phyloP scores from a whole-genome alignment of 2,113 vertebrate species.

The Ictalurus furcatus region DNA sequence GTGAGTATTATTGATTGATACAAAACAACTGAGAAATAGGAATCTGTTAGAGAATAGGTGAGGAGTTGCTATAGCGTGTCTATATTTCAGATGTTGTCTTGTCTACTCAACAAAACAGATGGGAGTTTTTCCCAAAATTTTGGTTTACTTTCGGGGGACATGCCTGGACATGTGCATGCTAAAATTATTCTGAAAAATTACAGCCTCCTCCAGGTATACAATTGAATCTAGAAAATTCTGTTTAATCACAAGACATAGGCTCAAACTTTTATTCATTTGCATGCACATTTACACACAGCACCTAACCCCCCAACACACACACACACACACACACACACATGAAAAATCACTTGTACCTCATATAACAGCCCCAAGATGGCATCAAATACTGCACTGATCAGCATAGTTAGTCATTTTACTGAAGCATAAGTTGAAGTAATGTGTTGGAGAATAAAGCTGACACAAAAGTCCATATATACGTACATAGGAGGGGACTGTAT shows the following conservation, averaged over 20 bases:
- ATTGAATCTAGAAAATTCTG: background rate
- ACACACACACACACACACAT: background rate
- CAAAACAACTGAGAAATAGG: background rate
- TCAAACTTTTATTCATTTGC: background rate
- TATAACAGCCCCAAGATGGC: conserved; percentile 30
- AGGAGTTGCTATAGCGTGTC: background rate
- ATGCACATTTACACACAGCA: background rate
- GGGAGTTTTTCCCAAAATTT: background rate
- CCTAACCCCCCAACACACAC: background rate
- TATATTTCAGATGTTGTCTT: background rate
- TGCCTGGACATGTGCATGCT: background rate
- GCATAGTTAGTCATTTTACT: background rate
- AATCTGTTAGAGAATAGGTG: background rate
- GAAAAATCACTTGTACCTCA: conserved; percentile 6
- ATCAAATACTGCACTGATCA: conserved; percentile 12
- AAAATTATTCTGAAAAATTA: background rate
- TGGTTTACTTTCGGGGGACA: background rate
- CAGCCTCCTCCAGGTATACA: background rate
- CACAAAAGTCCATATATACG: no score
- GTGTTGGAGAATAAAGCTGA: background rate
- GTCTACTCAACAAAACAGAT: background rate
- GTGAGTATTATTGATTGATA: background rate
- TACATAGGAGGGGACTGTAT: no score
- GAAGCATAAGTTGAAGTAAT: background rate
- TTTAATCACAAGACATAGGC: background rate